A percentile compares a stretch with the other conserved stretches of the same genome.
Conservation (phyloP, 2,113 vertebrate species). For the Nesospiza acunhae region DNA sequence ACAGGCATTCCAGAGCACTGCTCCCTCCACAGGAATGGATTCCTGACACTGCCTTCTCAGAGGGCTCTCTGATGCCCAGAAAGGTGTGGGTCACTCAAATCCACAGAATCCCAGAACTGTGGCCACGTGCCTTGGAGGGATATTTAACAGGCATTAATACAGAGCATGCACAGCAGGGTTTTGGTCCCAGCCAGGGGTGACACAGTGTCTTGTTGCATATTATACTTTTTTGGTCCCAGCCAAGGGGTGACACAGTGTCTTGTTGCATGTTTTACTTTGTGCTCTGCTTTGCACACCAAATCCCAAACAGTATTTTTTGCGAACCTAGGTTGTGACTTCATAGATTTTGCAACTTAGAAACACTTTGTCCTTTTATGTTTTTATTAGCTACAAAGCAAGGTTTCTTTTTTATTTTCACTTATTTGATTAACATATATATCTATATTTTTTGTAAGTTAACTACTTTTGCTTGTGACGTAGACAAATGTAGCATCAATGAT, state of each 20-base stretch:
- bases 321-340: background rate
- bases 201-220: fast-evolving
- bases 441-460: background rate
- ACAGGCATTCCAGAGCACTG: background rate
- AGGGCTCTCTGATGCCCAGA: background rate
- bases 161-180: background rate
- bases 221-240: background rate
- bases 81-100: background rate
- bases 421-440: fast-evolving
- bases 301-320: background rate
- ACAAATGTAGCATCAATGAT: background rate
- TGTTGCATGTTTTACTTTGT: background rate
- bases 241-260: background rate
- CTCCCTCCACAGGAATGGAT: background rate
- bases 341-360: background rate
- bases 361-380: background rate
- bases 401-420: background rate
- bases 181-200: background rate
- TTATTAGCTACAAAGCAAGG: background rate
- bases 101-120: background rate
- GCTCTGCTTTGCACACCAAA: background rate
- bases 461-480: background rate
- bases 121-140: fast-evolving
- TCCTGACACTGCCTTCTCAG: background rate
- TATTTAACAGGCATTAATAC: background rate